Percentiles rank a stretch among this genome's conserved stretches.
Conservation (phyloP, 2,113 vertebrate species). For the Oryzias curvinotus region DNA sequence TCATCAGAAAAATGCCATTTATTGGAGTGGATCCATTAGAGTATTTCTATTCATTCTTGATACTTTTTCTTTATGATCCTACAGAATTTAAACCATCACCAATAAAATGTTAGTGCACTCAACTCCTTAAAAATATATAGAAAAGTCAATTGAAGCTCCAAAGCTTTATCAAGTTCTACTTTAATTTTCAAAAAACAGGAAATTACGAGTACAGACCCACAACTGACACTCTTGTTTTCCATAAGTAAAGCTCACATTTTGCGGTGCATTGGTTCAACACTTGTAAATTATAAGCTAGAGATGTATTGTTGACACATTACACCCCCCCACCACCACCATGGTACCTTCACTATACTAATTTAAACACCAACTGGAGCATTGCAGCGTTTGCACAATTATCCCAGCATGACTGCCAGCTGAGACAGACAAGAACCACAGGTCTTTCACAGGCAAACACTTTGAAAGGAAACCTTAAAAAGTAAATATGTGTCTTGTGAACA, state of each 20-base stretch:
- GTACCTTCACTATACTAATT: neutral
- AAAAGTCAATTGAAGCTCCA: neutral
- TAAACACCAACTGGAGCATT: conserved; percentile 47
- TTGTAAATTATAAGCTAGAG: conserved; percentile 43
- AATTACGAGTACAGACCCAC: neutral
- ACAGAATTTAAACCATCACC: too few species aligned
- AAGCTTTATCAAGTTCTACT: conserved; percentile 20
- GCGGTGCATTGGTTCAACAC: conserved; percentile 27
- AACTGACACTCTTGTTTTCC: conserved; percentile 49
- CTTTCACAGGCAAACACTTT: conserved; percentile 32
- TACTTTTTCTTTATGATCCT: too few species aligned
- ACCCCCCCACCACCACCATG: neutral
- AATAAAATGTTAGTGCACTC: too few species aligned
- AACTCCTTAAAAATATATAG: too few species aligned
- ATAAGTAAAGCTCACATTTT: conserved; percentile 25
- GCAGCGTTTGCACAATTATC: conserved; percentile 63
- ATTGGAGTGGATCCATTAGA: too few species aligned
- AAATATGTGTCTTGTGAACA: conserved; percentile 45
- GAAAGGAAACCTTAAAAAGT: conserved; percentile 39
- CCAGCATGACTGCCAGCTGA: conserved; percentile 42
- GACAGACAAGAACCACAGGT: conserved; percentile 40
- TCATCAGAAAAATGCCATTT: too few species aligned
- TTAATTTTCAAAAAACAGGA: conserved; percentile 18
- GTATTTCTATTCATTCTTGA: too few species aligned
- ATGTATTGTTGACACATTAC: conserved; percentile 50